phyloP scores from a whole-genome alignment of 2,888 invertebrate genomes.

The Priapulus caudatus region DNA sequence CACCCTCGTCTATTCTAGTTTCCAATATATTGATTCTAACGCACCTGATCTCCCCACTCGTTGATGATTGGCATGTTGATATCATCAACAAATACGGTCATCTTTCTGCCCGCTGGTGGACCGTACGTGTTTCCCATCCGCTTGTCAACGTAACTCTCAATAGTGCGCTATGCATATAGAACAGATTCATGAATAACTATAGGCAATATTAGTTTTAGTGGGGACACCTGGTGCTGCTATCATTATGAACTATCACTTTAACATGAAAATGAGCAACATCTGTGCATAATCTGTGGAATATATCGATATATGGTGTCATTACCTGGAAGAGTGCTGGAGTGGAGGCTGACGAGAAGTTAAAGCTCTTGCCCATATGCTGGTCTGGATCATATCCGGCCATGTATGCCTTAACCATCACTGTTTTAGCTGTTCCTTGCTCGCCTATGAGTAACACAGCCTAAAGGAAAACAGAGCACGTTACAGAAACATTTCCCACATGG shows the following conservation, averaged over 20 bases:
- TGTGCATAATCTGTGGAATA: too few species aligned
- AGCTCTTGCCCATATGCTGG: constrained; percentile 60
- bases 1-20: too few species aligned
- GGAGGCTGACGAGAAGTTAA: constrained; percentile 81
- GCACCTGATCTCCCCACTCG: constrained; percentile 76
- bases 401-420: constrained; percentile 75
- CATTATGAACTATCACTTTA: too few species aligned
- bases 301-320: too few species aligned
- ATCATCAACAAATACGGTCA: constrained; percentile 82
- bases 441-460: constrained; percentile 73
- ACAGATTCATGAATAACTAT: constrained; percentile 5
- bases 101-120: constrained; percentile 64
- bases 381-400: constrained; percentile 64
- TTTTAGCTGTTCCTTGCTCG: constrained; percentile 82
- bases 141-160: constrained; percentile 81
- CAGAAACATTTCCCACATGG: too few species aligned
- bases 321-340: constrained; percentile 82
- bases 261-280: too few species aligned
- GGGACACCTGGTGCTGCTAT: too few species aligned
- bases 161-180: constrained; percentile 62
- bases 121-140: constrained; percentile 75
- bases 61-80: constrained; percentile 84
- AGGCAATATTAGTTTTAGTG: neutral
- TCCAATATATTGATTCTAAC: too few species aligned
- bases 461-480: too few species aligned